A percentile compares a stretch with the other conserved stretches of the same genome.
These are phyloP conservation scores for Xiphophorus maculatus DNA, from an alignment of 2,113 vertebrate species.

Conservation along the genomic window DNA sequence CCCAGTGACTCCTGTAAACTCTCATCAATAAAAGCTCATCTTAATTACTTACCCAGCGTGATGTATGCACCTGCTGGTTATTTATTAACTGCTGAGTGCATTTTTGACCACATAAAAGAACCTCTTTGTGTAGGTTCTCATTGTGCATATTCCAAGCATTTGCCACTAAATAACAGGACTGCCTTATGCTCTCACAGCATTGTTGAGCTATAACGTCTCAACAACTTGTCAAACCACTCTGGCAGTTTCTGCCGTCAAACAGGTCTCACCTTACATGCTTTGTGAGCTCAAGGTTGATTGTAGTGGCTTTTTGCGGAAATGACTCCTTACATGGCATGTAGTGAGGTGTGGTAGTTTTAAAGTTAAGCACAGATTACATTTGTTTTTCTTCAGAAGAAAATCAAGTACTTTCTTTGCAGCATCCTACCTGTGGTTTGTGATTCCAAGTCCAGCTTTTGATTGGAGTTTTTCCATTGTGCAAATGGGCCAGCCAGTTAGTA, in stretches of 20 bases:
- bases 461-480: background rate
- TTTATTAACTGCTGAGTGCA: slow-evolving; percentile 49
- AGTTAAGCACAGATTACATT: background rate
- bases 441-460: background rate
- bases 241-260: slow-evolving; percentile 23
- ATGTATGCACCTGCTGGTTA: slow-evolving; percentile 25
- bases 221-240: slow-evolving; percentile 7
- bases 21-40: background rate
- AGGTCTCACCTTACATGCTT: background rate
- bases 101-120: slow-evolving; percentile 47
- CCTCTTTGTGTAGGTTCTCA: slow-evolving; percentile 7
- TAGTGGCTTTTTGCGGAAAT: slow-evolving; percentile 24
- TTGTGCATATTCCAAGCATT: slow-evolving; percentile 6
- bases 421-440: slow-evolving; percentile 3
- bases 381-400: background rate
- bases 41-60: background rate
- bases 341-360: background rate
- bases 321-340: background rate
- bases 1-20: background rate
- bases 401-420: background rate
- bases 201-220: slow-evolving; percentile 18
- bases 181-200: slow-evolving; percentile 31
- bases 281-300: background rate
- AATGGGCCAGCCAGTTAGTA: no score
- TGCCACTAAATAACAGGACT: slow-evolving; percentile 30